A percentile compares a stretch with the other conserved stretches of the same genome.
Conservation (phyloP, 2,888 invertebrate genomes). For the Acronicta aceris region DNA sequence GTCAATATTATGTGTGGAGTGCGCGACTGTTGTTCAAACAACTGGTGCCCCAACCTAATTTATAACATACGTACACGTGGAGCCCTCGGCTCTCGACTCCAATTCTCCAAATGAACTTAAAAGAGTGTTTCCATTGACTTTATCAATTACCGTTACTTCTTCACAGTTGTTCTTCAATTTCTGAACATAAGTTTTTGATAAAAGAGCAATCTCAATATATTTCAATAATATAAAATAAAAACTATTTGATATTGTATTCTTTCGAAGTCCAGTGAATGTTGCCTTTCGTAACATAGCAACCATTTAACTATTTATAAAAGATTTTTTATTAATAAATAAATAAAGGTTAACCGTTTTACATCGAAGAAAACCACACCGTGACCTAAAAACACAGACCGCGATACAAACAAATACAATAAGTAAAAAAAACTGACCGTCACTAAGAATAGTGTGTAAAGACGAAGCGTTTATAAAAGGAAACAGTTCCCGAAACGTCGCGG, state of each 20-base stretch:
- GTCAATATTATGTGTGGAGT: constrained; percentile 75
- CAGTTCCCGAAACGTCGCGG: constrained; percentile 61
- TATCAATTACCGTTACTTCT: not conserved
- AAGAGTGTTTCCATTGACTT: constrained; percentile 36
- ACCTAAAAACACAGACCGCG: constrained; percentile 62
- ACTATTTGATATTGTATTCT: not conserved
- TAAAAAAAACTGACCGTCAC: constrained; percentile 58
- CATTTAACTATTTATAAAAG: constrained; percentile 29
- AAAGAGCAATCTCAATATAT: not conserved
- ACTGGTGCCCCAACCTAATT: constrained; percentile 77
- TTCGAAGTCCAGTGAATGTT: constrained; percentile 9
- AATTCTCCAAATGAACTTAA: constrained; percentile 24
- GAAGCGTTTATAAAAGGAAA: constrained; percentile 65
- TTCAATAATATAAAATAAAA: not conserved
- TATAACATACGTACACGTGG: constrained; percentile 70
- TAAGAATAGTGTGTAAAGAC: constrained; percentile 58
- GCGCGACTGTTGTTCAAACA: constrained; percentile 78
- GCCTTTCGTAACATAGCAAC: constrained; percentile 21
- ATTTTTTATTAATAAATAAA: constrained; percentile 27
- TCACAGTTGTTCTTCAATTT: no score
- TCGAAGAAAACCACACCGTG: constrained; percentile 58
- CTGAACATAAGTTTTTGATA: no score
- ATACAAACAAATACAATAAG: constrained; percentile 56
- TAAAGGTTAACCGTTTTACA: constrained; percentile 47
- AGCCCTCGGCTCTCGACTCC: constrained; percentile 10